phyloP scores from a whole-genome alignment of 1,140 invertebrate species.

The Plectus sambesii region DNA sequence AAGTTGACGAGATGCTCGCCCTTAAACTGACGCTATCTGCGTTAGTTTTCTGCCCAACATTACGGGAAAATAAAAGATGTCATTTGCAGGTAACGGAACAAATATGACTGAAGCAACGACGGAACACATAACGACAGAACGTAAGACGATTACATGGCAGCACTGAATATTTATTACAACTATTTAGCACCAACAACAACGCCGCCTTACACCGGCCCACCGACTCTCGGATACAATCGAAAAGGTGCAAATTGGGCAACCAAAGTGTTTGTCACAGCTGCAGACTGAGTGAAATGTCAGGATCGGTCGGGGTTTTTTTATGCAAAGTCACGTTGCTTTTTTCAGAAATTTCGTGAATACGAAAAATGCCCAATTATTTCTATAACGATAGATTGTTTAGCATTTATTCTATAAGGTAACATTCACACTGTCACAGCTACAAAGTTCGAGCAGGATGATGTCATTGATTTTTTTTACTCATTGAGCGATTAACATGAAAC shows the following conservation, averaged over 20 bases:
- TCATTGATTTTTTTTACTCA: not conserved
- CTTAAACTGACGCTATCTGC: no score
- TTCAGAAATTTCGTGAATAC: conserved; percentile 9
- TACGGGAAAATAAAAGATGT: no score
- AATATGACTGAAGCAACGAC: no score
- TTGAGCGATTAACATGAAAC: not conserved
- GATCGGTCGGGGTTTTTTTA: conserved; percentile 1
- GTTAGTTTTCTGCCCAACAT: no score
- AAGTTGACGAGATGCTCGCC: no score
- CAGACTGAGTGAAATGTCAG: no score
- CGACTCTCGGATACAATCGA: conserved; percentile 40
- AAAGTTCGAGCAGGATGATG: not conserved
- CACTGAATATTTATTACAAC: no score
- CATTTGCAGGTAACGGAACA: no score
- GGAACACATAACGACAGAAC: no score
- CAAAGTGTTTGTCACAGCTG: no score
- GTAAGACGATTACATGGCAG: no score
- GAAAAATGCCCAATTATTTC: not conserved
- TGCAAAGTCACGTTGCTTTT: not conserved
- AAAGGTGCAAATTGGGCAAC: conserved; percentile 29
- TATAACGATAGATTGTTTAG: not conserved
- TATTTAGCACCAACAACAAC: conserved; percentile 33
- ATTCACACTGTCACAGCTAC: not conserved
- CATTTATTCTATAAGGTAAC: not conserved
- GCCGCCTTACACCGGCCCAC: conserved; percentile 34